Evolutionary conservation across 2,888 invertebrate genomes (phyloP), one percentile per base, ranked within the genome.

Genomic region (Pollenia amentaria): DNA sequence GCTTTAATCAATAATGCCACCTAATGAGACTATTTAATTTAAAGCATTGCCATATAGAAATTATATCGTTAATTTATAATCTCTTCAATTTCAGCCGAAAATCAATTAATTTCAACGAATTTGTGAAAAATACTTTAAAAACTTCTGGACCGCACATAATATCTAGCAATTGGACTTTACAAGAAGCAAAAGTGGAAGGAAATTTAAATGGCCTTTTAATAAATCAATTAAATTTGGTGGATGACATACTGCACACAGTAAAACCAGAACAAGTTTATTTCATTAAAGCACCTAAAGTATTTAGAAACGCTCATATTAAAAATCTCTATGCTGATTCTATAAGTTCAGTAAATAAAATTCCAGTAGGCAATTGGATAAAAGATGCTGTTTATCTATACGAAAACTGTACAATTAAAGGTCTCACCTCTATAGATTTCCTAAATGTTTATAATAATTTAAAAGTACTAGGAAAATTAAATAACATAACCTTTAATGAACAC

Each of bases 141-240:
- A 93, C 93, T 46, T 90, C 91, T 53, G 92, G 92, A 9, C 89
- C 92, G 8, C 95, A 95, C 90, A 88, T 90, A 12, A 93, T 95
- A 3, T 89, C 89, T 2, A 92, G 90, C 3, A 88, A 91, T 44
- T 93, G 93, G 93, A 88, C 84, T 14, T 81, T 93, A n/a, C 53
- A 87, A 0, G 84, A 90, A 21, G 90, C 88, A 1, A 21, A 76
- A 2, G 82, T 93, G 3, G 44, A 79, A 3, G 94, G 92, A 42
- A 89, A 93, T 88, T 87, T 94, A 1, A 86, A 89, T 11, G 88
- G 91, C 51, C 92, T 93, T 0, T 90, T 89, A 7, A 92, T 95
- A 18, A 95, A 95, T 89, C 91, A 93, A 84, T 90, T 94, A 62
- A 93, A 94, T 91, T 91, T 95, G 40, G 90, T 92, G 14, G 92